Evolutionary conservation across 2,888 invertebrate species (phyloP).

Genomic region (Drosophila cognata): DNA sequence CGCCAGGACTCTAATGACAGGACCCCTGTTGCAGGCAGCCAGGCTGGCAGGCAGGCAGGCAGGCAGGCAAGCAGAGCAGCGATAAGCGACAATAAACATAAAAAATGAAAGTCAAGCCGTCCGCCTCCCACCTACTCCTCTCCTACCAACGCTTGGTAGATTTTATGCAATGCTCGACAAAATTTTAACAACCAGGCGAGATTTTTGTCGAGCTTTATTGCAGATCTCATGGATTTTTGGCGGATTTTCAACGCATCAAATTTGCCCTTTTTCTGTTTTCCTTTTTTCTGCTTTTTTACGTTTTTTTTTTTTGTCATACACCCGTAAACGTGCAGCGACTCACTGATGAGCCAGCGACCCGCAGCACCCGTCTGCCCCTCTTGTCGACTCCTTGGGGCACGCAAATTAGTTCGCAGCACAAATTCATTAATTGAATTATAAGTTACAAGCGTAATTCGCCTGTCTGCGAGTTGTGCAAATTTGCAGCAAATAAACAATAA

Average conservation of each 20-base stretch:
- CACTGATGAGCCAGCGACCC: slow-evolving; percentile 26
- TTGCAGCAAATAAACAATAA: slow-evolving; percentile 55
- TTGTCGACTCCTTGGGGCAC: slow-evolving; percentile 24
- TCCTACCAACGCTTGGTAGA: slow-evolving; percentile 2
- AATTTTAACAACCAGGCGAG: slow-evolving; percentile 71
- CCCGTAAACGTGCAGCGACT: slow-evolving; percentile 25
- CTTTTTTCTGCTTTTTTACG: background rate
- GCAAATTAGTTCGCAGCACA: slow-evolving; percentile 69
- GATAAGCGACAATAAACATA: slow-evolving; percentile 80
- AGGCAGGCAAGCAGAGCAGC: slow-evolving; percentile 14
- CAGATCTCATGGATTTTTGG: slow-evolving; percentile 51
- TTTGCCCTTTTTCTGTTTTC: slow-evolving; percentile 3
- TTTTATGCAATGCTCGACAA: slow-evolving; percentile 52
- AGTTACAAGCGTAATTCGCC: slow-evolving; percentile 57
- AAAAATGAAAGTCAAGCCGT: slow-evolving; percentile 66
- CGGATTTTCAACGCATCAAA: slow-evolving; percentile 65
- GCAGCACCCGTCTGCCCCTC: background rate
- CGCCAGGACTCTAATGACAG: slow-evolving; percentile 73
- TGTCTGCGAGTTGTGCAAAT: slow-evolving; percentile 13
- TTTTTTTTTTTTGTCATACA: background rate
- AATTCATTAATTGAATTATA: slow-evolving; percentile 77
- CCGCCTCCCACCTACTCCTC: slow-evolving; percentile 14
- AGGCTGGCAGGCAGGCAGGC: background rate
- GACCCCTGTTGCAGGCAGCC: slow-evolving; percentile 41
- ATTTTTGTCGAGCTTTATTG: slow-evolving; percentile 66